Percentiles rank a stretch among this genome's conserved stretches.
Conservation (phyloP, 1,140 invertebrate species). For the Pseudomyrmex gracilis region DNA sequence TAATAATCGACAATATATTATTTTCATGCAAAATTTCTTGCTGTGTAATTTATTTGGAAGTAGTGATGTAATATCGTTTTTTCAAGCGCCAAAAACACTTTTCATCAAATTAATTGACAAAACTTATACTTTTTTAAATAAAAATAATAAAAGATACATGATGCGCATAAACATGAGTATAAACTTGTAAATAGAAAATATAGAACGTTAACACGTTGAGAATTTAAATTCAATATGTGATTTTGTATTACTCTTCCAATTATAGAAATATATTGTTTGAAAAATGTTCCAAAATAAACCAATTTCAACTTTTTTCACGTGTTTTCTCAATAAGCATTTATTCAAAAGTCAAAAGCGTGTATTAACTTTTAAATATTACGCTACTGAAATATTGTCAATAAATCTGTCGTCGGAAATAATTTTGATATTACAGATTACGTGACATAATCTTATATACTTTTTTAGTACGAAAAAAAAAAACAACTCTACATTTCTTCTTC, state of each 20-base stretch:
- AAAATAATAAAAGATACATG: neutral
- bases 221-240: neutral
- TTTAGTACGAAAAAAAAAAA: neutral
- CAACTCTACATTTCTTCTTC: conserved; percentile 40
- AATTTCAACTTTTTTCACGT: too few relatives aligned
- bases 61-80: conserved; percentile 20
- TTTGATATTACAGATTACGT: neutral
- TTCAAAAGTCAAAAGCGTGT: neutral
- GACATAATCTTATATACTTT: neutral
- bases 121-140: conserved; percentile 15
- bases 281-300: neutral
- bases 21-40: neutral
- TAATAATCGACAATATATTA: too few relatives aligned
- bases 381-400: neutral
- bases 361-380: neutral
- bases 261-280: neutral
- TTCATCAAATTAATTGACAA: conserved; percentile 25
- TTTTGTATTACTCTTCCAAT: neutral
- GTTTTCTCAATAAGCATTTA: neutral
- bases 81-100: conserved; percentile 40
- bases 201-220: conserved; percentile 17
- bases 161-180: conserved; percentile 36
- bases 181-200: conserved; percentile 2
- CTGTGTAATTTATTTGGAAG: neutral
- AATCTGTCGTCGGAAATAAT: neutral